Evolutionary conservation across 2,113 vertebrate species (phyloP), one percentile per base, ranked within the genome.

Genomic region (Cathartes aura): DNA sequence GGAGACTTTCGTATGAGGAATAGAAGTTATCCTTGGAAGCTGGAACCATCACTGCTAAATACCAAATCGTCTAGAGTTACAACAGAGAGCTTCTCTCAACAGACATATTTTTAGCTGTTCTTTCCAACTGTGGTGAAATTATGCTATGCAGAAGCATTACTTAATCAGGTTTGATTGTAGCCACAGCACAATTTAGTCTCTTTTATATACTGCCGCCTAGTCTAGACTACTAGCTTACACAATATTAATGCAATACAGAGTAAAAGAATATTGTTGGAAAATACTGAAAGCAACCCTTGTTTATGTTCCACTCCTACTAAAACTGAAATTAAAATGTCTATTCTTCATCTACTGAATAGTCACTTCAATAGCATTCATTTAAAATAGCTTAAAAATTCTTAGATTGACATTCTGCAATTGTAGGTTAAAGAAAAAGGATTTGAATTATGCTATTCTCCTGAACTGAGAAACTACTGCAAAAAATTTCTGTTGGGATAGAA

Each of bases 121-220:
- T 74, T 89, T 96, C 94, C 72, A 96, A 89, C 63, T 89, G 80
- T 86, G 50, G 66, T 2, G 21, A 94, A 95, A 92, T 97, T 96
- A 93, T 85, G 58, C 83, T 93, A 66, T 95, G 91, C 85, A 95
- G 85, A 96, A 89, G 43, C 88, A 89, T 96, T 97, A 95, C 72
- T 96, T 97, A 98, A 97, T 97, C 94, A 96, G 80, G 93, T 96
- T 96, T 96, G 88, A 97, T 95, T 96, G 94, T 89, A 97, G 92
- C 72, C 90, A 96, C 91, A 96, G 80, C 92, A 91, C 66, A 96
- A 95, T 94, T 97, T 96, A 80, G 40, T 83, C 59, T 88, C 74
- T 92, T 96, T 95, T 81, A 95, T 84, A 95, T 59, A 94, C 80
- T 89, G 59, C 81, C 2, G 29, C 70, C 83, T 94, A 94, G 95